Evolutionary conservation across 2,797 vertebrate genomes (phyloP).

Genomic region (Nothura maculosa): DNA sequence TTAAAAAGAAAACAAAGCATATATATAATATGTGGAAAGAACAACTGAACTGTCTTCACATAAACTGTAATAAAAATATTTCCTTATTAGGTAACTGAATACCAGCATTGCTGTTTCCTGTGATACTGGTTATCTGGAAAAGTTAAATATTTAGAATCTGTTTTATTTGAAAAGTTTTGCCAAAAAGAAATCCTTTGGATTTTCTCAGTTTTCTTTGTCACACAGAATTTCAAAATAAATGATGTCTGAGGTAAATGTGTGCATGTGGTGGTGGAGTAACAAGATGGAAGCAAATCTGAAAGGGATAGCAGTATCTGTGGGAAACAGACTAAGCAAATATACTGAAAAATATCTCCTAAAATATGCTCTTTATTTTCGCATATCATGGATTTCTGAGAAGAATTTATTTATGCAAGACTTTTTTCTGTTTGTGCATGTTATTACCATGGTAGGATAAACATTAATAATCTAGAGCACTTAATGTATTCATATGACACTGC

Average conservation of each 20-base stretch:
- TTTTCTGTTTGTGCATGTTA: not conserved
- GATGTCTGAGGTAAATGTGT: not conserved
- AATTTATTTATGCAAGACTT: constrained; percentile 14
- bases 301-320: constrained; percentile 57
- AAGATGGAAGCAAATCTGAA: not conserved
- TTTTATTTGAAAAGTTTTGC: constrained; percentile 37
- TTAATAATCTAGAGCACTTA: not conserved
- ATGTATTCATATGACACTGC: not conserved
- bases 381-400: not conserved
- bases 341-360: not conserved
- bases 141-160: constrained; percentile 75
- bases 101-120: constrained; percentile 6
- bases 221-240: constrained; percentile 31
- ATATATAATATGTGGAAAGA: not conserved
- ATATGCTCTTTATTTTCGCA: not conserved
- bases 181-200: not conserved
- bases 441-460: not conserved
- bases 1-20: constrained; percentile 1
- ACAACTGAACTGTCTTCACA: constrained; percentile 25
- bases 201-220: constrained; percentile 45
- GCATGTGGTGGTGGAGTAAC: not conserved
- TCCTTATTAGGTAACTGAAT: constrained; percentile 72
- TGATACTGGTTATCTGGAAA: constrained; percentile 34
- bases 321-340: not conserved
- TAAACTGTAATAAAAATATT: not conserved